phyloP scores from a whole-genome alignment of 2,113 vertebrate species.

The Argyrosomus japonicus region DNA sequence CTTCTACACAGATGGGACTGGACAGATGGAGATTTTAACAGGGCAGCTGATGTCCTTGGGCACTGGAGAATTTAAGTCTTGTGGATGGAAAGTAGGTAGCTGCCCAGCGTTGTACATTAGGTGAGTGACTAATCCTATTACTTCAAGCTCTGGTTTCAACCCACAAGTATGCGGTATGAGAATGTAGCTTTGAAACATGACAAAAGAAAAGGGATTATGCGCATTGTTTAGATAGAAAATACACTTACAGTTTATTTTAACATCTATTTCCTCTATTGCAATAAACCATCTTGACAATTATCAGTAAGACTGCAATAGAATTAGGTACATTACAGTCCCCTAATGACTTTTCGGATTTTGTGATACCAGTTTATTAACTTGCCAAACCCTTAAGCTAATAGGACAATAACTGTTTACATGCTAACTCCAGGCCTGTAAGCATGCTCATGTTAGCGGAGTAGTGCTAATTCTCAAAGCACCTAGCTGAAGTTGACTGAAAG shows the following conservation, averaged over 20 bases:
- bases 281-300: not conserved
- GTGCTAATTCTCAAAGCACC: not conserved
- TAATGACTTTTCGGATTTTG: not conserved
- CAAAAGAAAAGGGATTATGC: not conserved
- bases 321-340: not conserved
- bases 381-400: not conserved
- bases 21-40: conserved; percentile 74
- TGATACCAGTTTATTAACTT: not conserved
- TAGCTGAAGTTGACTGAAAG: not conserved
- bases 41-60: conserved; percentile 68
- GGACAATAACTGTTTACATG: not conserved
- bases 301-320: not conserved
- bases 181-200: not conserved
- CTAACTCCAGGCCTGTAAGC: not conserved
- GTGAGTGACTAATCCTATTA: conserved; percentile 24
- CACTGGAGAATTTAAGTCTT: conserved; percentile 46
- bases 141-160: conserved; percentile 6
- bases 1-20: conserved; percentile 73
- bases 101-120: conserved; percentile 22
- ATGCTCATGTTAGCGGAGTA: not conserved
- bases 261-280: not conserved
- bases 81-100: conserved; percentile 40
- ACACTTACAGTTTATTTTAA: not conserved
- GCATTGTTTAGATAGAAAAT: not conserved
- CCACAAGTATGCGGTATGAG: not conserved